phyloP scores from a whole-genome alignment of 2,113 vertebrate genomes.

The Stictonetta naevosa region DNA sequence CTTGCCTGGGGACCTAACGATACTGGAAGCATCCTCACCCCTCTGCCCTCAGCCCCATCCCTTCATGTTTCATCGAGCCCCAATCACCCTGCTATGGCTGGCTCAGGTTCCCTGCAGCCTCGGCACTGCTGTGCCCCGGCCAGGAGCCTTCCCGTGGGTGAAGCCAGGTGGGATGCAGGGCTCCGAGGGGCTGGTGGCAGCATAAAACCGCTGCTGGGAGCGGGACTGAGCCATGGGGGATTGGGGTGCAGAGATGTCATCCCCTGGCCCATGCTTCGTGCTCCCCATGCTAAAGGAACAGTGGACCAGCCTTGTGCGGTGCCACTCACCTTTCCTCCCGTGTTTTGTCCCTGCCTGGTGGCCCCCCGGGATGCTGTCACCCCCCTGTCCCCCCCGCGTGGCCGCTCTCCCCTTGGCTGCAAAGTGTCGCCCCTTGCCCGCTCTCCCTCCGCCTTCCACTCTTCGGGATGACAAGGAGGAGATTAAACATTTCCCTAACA shows the following conservation, averaged over 20 bases:
- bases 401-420: neutral
- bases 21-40: neutral
- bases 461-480: neutral
- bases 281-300: neutral
- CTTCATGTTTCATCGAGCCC: neutral
- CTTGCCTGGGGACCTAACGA: too few species aligned
- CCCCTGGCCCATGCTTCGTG: rapidly evolving
- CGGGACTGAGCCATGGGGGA: neutral
- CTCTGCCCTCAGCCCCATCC: too few species aligned
- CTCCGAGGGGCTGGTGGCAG: rapidly evolving
- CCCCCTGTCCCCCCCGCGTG: rapidly evolving
- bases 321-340: neutral
- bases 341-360: neutral
- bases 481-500: conserved; percentile 5
- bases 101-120: neutral
- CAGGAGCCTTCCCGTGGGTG: rapidly evolving
- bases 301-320: rapidly evolving
- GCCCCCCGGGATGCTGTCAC: neutral
- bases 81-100: neutral
- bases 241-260: rapidly evolving
- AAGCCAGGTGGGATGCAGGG: neutral
- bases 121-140: neutral
- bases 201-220: neutral
- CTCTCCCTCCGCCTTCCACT: neutral
- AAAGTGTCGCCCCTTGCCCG: neutral